A percentile compares a stretch with the other conserved stretches of the same genome.
Evolutionary conservation across 2,113 vertebrate species (phyloP).

Genomic region (Aphyosemion australe): DNA sequence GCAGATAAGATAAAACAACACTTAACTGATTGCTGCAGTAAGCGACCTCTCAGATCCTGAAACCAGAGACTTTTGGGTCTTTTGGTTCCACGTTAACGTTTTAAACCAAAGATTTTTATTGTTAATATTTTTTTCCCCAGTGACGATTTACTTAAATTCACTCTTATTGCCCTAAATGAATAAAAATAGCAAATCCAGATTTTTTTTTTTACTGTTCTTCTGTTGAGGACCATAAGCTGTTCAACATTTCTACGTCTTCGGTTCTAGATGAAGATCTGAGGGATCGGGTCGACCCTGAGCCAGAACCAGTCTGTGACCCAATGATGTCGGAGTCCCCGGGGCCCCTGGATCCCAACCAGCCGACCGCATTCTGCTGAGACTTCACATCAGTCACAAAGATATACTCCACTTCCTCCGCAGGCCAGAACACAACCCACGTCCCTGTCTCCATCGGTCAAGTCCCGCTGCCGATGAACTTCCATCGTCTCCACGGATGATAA

Average conservation of each 20-base stretch:
- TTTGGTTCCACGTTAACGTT: too few relatives aligned
- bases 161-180: too few relatives aligned
- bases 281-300: not conserved
- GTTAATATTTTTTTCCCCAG: too few relatives aligned
- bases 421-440: constrained; percentile 35
- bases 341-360: constrained; percentile 46
- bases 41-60: not conserved
- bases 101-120: too few relatives aligned
- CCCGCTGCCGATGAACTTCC: constrained; percentile 66
- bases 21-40: constrained; percentile 17
- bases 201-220: too few relatives aligned
- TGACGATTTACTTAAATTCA: too few relatives aligned
- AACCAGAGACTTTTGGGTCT: too few relatives aligned
- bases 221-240: too few relatives aligned
- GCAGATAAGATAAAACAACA: constrained; percentile 46
- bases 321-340: constrained; percentile 57
- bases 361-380: constrained; percentile 60
- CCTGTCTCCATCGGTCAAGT: constrained; percentile 60
- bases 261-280: not conserved
- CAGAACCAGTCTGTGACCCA: constrained; percentile 6
- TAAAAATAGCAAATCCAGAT: too few relatives aligned
- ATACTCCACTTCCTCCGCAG: constrained; percentile 58
- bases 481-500: constrained; percentile 72
- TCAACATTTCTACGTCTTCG: not conserved
- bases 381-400: constrained; percentile 73